These are phyloP conservation scores for Pammene aurita DNA, from an alignment of 2,888 invertebrate genomes.

Conservation along the genomic window DNA sequence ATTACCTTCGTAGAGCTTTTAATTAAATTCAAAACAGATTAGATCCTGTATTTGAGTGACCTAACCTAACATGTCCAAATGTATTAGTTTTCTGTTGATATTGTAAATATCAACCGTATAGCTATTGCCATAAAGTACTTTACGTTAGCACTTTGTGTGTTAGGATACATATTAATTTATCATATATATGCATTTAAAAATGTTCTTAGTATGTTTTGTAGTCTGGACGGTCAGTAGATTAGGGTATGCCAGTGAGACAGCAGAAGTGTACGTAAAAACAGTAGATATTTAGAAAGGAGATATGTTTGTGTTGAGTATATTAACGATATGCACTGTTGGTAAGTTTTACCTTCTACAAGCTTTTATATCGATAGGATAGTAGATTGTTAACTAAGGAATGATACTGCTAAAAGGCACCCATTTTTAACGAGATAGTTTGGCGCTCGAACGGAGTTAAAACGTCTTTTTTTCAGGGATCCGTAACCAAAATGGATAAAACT, in stretches of 20 bases:
- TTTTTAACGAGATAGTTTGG: no score
- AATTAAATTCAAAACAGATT: neutral
- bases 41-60: neutral
- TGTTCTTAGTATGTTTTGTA: slow-evolving; percentile 1
- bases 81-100: no score
- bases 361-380: neutral
- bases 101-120: no score
- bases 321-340: slow-evolving; percentile 3
- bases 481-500: no score
- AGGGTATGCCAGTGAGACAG: neutral
- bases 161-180: neutral
- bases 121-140: no score
- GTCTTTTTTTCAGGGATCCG: no score
- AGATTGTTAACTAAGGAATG: no score
- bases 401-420: no score
- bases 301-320: neutral
- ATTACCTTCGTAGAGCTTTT: no score
- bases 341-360: neutral
- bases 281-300: neutral
- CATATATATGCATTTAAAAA: neutral
- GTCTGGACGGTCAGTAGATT: neutral
- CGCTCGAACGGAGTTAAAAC: no score
- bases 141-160: no score
- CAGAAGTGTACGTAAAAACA: neutral
- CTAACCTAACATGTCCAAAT: neutral